These are phyloP conservation scores for Leiothrix lutea DNA, from an alignment of 2,113 vertebrate genomes.

Conservation along the genomic window DNA sequence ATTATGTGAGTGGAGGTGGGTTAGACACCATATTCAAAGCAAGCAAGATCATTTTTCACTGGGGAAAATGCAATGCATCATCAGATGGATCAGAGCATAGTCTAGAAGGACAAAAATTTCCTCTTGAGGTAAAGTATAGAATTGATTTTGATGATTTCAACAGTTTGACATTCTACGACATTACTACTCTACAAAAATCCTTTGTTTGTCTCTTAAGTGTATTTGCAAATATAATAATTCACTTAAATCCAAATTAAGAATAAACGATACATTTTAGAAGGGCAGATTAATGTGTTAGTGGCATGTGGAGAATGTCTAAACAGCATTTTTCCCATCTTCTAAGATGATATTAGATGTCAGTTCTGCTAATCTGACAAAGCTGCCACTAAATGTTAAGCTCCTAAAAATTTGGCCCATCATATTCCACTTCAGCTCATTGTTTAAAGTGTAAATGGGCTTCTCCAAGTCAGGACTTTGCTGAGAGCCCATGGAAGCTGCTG, in stretches of 20 bases:
- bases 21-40: conserved; percentile 86
- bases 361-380: not conserved
- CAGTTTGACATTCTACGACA: not conserved
- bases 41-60: conserved; percentile 92
- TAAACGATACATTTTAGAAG: not conserved
- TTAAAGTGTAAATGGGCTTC: not conserved
- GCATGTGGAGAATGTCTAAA: not conserved
- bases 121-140: conserved; percentile 85
- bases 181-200: not conserved
- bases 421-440: not conserved
- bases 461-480: not conserved
- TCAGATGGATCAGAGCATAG: conserved; percentile 95
- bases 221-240: not conserved
- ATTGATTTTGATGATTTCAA: not conserved
- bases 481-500: not conserved
- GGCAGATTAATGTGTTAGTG: accelerated
- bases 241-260: not conserved
- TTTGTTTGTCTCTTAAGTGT: not conserved
- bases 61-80: conserved; percentile 92
- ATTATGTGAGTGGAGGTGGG: conserved; percentile 87
- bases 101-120: conserved; percentile 89
- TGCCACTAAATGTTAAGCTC: not conserved
- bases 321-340: not conserved
- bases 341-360: not conserved
- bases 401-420: not conserved